Conservation (phyloP, 2,797 vertebrate species). For the Uromys caudimaculatus region DNA sequence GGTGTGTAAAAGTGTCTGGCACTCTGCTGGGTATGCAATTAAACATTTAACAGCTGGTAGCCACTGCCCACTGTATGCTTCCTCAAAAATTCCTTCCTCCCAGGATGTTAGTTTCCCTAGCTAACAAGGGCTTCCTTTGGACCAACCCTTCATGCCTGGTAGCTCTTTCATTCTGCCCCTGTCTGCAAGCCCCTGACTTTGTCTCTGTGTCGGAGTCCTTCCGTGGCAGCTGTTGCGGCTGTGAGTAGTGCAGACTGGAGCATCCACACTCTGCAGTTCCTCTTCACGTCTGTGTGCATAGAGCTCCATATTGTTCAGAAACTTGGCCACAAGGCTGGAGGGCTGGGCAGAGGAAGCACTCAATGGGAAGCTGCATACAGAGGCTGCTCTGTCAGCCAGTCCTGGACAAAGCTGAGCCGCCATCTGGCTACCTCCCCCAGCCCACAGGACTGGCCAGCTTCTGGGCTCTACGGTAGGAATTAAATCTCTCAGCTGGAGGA, state of each 20-base stretch:
- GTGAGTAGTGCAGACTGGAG: rapidly evolving
- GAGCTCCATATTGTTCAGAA: not conserved
- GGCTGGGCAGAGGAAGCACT: not conserved
- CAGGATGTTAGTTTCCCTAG: not conserved
- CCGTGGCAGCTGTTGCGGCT: not conserved
- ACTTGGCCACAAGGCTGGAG: not conserved
- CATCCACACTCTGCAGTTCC: not conserved
- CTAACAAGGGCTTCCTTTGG: rapidly evolving
- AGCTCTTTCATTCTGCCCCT: not conserved
- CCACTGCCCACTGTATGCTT: not conserved
- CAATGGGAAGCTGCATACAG: conserved; percentile 1
- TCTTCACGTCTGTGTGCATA: not conserved
- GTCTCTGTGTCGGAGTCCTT: not conserved
- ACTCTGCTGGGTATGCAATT: not conserved
- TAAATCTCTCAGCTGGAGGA: conserved; percentile 54
- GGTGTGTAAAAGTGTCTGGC: not conserved
- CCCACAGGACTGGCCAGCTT: not conserved
- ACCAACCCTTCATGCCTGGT: rapidly evolving
- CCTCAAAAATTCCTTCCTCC: not conserved
- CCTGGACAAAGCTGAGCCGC: rapidly evolving
- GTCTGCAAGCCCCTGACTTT: not conserved
- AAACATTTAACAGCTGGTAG: too few relatives aligned
- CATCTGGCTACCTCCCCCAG: not conserved
- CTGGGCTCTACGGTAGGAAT: conserved; percentile 20
- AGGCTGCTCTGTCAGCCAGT: not conserved